A percentile compares a stretch with the other conserved stretches of the same genome.
These are phyloP conservation scores for Trichosurus vulpecula DNA, from an alignment of 2,797 vertebrate genomes.

Conservation along the genomic window DNA sequence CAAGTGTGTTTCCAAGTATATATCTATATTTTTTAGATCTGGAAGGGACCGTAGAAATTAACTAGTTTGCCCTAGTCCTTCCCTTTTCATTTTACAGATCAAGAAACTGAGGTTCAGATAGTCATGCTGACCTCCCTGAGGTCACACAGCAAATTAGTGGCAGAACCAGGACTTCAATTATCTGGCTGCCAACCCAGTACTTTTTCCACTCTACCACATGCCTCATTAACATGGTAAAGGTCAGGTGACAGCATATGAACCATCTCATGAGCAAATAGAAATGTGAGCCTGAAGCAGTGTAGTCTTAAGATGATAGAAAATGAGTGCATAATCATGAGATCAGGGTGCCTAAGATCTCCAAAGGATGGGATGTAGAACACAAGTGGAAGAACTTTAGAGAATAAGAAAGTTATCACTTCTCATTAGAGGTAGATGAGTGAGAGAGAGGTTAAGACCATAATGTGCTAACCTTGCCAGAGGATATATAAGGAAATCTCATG, in stretches of 20 bases:
- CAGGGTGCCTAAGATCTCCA: neutral
- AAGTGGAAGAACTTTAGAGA: neutral
- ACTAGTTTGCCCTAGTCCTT: neutral
- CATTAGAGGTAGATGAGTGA: neutral
- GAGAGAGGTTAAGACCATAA: neutral
- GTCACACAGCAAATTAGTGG: neutral
- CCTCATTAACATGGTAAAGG: neutral
- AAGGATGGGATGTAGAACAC: neutral
- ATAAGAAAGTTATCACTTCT: neutral
- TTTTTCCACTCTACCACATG: neutral
- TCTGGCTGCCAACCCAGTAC: neutral
- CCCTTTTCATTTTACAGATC: neutral
- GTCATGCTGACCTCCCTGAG: neutral
- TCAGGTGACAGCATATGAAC: neutral
- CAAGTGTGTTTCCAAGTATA: neutral
- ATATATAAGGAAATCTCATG: neutral
- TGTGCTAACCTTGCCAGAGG: neutral
- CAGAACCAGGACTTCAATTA: neutral
- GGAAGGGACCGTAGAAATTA: slow-evolving; percentile 32
- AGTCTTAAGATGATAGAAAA: neutral
- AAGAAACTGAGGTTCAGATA: neutral
- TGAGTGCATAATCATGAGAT: neutral
- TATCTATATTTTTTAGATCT: slow-evolving; percentile 6
- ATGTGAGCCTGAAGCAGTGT: neutral
- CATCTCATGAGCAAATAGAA: neutral